Evolutionary conservation across 2,888 invertebrate genomes (phyloP), one percentile per base, ranked within the genome.

Genomic region (Scaptomyza flava): DNA sequence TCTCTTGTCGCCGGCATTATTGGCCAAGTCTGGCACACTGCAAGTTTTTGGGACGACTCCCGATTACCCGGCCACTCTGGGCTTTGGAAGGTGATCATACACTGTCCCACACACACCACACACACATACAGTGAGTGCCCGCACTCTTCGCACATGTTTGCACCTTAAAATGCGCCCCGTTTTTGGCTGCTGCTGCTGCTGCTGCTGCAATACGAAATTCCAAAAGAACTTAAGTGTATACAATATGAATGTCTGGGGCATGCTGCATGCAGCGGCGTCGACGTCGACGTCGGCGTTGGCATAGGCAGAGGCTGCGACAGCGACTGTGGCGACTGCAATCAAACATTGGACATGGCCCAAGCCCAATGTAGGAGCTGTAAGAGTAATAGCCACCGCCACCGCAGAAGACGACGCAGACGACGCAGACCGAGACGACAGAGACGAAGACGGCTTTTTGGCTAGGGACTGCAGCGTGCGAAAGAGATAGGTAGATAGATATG

Each of bases 1-100:
- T 90, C 90, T 90, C 90, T 86, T 89, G 86, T 87, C 89, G 83
- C 78, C 88, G 81, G 75, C 84, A 76, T 86, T 88, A 83, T 86
- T 87, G 74, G 80, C 82, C 82, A 80, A 81, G 87, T 87, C 87
- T 87, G 80, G 72, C 74, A 73, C 33, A 38, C 46, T 62, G 65
- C 52, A 48, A 38, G 57, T 50, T 38, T 34, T 46, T 57, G 59
- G 47, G 61, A 41, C 60, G 31, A 52, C 68, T 51, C 46, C 65
- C 65, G 38, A 42, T 50, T 53, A 17, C 23, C 48, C 50, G 9
- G 34, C 50, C 20, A 50, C 23, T 17, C 41, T 17, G 41, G 38
- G n/a, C 14, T 51, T 38, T 33, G 42, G 60, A 54, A 72, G 72
- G 63, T 64, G 68, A 69, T 74, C 59, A 53, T 33, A 42, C 65